A percentile compares a stretch with the other conserved stretches of the same genome.
These are phyloP conservation scores for Pristionchus japonicus DNA, from an alignment of 2,888 invertebrate genomes.

Conservation along the genomic window DNA sequence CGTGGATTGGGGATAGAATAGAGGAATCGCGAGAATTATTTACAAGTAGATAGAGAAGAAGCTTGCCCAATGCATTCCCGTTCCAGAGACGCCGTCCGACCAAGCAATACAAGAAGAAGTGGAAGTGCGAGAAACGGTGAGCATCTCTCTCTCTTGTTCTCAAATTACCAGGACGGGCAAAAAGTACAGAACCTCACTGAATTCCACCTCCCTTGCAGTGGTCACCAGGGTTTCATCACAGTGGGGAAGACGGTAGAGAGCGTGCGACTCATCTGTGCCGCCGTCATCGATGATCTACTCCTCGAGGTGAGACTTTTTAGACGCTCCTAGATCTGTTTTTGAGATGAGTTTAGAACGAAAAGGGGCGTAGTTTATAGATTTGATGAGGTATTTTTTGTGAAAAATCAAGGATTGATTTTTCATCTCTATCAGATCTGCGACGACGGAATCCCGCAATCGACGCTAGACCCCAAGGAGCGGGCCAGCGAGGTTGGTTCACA, in stretches of 20 bases:
- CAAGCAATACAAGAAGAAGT: neutral
- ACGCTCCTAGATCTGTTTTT: neutral
- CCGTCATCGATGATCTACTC: slow-evolving; percentile 22
- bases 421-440: neutral
- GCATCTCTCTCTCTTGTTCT: neutral
- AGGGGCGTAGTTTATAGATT: too few relatives aligned
- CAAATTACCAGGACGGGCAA: too few relatives aligned
- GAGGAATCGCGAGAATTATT: too few relatives aligned
- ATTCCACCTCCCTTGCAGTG: too few relatives aligned
- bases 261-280: neutral
- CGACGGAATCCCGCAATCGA: slow-evolving; percentile 23
- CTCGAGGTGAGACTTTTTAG: too few relatives aligned
- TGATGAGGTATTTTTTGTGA: neutral
- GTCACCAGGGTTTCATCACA: slow-evolving; percentile 1
- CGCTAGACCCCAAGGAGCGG: neutral
- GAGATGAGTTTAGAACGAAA: neutral
- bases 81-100: neutral
- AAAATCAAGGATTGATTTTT: too few relatives aligned
- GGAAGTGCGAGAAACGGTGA: neutral
- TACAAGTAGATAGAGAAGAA: too few relatives aligned
- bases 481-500: neutral
- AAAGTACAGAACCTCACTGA: too few relatives aligned
- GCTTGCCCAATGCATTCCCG: neutral
- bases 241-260: slow-evolving; percentile 22
- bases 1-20: too few relatives aligned